phyloP scores from a whole-genome alignment of 2,797 vertebrate genomes.

The Labroides dimidiatus region DNA sequence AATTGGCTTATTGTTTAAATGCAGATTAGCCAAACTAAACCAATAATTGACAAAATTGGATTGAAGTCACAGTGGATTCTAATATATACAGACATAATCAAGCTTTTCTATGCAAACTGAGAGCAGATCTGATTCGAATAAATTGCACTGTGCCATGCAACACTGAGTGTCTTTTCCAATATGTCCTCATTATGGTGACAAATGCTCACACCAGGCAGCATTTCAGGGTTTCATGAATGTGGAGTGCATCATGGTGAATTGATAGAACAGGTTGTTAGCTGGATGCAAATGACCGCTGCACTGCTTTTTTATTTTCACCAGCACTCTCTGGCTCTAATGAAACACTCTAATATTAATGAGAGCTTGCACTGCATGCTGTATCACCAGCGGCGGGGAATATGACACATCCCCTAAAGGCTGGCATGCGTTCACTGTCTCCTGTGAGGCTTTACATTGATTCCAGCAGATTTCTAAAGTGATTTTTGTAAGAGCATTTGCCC shows the following conservation, averaged over 20 bases:
- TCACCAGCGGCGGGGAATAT: conserved; percentile 44
- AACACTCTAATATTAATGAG: conserved; percentile 56
- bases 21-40: conserved; percentile 6
- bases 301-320: conserved; percentile 42
- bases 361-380: conserved; percentile 40
- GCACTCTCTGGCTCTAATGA: conserved; percentile 42
- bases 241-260: conserved; percentile 34
- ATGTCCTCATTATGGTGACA: conserved; percentile 72
- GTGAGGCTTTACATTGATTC: conserved; percentile 80
- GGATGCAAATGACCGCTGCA: conserved; percentile 54
- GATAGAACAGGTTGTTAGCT: conserved; percentile 55
- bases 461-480: conserved; percentile 84
- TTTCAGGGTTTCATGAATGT: conserved; percentile 62
- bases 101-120: conserved; percentile 43
- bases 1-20: conserved; percentile 26
- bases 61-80: conserved; percentile 36
- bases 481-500: conserved; percentile 85
- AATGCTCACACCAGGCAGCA: conserved; percentile 60
- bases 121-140: conserved; percentile 37
- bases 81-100: conserved; percentile 47
- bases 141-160: conserved; percentile 44
- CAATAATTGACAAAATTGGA: conserved; percentile 31
- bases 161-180: conserved; percentile 48
- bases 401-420: conserved; percentile 62
- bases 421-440: conserved; percentile 62